Conservation (phyloP, 2,113 vertebrate species). For the Hypanus sabinus region DNA sequence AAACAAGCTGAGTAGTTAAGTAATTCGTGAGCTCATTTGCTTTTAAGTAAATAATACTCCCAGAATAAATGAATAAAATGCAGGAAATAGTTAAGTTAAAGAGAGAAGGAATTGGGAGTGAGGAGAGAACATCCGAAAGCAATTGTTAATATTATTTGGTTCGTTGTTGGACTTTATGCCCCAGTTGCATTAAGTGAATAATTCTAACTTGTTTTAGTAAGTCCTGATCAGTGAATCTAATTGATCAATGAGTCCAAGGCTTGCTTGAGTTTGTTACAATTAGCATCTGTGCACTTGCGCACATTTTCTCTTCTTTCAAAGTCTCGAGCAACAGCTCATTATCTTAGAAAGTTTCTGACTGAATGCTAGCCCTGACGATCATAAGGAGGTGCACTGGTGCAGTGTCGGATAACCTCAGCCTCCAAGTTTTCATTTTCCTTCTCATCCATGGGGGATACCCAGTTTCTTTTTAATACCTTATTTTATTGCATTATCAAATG, state of each 20-base stretch:
- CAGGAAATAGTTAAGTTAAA: background rate
- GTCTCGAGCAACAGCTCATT: background rate
- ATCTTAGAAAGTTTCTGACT: background rate
- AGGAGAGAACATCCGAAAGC: too few species aligned
- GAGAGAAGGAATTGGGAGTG: background rate
- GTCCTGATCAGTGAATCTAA: background rate
- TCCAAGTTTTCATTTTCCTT: background rate
- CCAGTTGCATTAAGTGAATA: background rate
- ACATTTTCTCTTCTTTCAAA: background rate
- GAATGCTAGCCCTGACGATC: background rate
- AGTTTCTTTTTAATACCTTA: background rate
- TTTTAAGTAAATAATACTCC: too few species aligned
- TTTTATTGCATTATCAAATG: background rate
- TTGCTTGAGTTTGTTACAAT: background rate
- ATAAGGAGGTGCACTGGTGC: background rate
- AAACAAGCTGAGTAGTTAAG: too few species aligned
- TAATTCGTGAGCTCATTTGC: too few species aligned
- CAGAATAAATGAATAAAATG: background rate
- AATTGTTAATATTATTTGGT: background rate
- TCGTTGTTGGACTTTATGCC: background rate
- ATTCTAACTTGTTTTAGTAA: background rate
- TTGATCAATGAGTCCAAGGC: background rate
- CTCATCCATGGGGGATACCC: background rate
- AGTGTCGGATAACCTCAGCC: background rate
- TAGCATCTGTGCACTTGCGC: background rate